phyloP scores from a whole-genome alignment of 2,888 invertebrate species.

The Hydraecia micacea region DNA sequence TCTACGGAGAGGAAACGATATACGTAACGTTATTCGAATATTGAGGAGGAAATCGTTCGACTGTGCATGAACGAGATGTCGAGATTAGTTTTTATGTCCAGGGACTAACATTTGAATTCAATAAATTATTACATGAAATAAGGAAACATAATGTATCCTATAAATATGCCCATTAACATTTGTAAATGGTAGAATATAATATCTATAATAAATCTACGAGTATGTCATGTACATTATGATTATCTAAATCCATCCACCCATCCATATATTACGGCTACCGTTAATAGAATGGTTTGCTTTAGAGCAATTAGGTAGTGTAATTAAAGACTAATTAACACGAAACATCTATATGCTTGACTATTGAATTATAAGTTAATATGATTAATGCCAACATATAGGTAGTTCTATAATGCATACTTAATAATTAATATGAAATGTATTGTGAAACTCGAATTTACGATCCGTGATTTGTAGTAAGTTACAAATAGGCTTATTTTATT shows the following conservation, averaged over 20 bases:
- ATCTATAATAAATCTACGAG: too few species aligned
- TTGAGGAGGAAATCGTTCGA: slow-evolving; percentile 6
- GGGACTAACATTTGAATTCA: not conserved
- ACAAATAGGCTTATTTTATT: not conserved
- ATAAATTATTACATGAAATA: not conserved
- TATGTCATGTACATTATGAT: not conserved
- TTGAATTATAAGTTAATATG: not conserved
- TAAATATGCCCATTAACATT: not conserved
- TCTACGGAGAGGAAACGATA: slow-evolving; percentile 11
- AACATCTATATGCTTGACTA: not conserved
- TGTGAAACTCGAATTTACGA: not conserved
- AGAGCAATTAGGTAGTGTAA: slow-evolving; percentile 3
- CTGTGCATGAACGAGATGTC: not conserved
- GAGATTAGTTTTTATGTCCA: slow-evolving; percentile 1
- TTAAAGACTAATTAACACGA: slow-evolving; percentile 25
- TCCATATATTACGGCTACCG: not conserved
- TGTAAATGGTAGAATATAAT: not conserved
- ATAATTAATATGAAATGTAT: not conserved
- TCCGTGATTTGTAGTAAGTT: not conserved
- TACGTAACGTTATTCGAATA: not conserved
- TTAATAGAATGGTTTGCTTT: slow-evolving; percentile 11
- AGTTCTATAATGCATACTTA: not conserved
- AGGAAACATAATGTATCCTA: not conserved
- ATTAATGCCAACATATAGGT: not conserved
- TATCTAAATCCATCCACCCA: not conserved